Conservation (phyloP, 2,797 vertebrate genomes). For the Crax fasciolata region DNA sequence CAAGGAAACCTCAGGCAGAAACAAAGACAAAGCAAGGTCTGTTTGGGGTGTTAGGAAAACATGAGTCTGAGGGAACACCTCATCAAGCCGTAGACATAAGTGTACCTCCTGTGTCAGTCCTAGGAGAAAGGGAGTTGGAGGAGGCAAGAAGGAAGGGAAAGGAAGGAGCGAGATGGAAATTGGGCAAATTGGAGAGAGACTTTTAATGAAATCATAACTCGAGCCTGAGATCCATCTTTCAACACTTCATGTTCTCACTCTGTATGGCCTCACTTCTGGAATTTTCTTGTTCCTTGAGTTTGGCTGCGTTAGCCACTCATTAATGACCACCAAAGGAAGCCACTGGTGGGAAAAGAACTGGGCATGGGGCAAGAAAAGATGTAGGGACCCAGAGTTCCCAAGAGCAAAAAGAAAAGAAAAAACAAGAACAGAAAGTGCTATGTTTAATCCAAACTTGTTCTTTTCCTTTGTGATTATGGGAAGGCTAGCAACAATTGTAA, state of each 20-base stretch:
- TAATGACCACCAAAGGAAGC: constrained; percentile 36
- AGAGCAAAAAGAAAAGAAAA: neutral
- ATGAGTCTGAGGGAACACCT: constrained; percentile 39
- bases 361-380: neutral
- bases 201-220: constrained; percentile 40
- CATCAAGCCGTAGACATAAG: constrained; percentile 25
- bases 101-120: neutral
- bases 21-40: neutral
- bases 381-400: neutral
- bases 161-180: constrained; percentile 29
- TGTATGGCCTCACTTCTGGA: constrained; percentile 60
- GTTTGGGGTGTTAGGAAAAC: neutral
- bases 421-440: neutral
- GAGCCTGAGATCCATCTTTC: constrained; percentile 75
- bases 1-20: constrained; percentile 41
- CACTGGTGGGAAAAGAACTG: neutral
- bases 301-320: neutral
- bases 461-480: neutral
- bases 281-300: constrained; percentile 47
- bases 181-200: constrained; percentile 1
- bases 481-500: neutral
- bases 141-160: neutral
- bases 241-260: constrained; percentile 65
- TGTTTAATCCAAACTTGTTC: neutral
- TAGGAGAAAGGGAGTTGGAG: neutral